phyloP scores from a whole-genome alignment of 2,113 vertebrate genomes.

The Capricornis sumatraensis region DNA sequence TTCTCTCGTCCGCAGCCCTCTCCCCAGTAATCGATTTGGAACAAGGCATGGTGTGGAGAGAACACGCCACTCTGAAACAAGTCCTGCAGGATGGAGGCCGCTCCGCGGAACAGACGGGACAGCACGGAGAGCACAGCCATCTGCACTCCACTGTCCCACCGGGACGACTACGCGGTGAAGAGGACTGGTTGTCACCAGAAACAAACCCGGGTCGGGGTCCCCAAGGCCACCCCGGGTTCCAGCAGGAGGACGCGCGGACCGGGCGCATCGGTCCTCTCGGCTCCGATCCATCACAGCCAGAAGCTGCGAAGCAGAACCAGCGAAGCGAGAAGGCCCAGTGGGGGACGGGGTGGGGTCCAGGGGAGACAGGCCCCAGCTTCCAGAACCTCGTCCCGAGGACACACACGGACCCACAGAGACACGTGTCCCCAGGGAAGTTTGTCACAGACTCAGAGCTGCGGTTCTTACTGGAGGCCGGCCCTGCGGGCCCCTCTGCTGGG shows the following conservation, averaged over 20 bases:
- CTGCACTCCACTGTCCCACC: accelerated
- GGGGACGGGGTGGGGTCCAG: accelerated
- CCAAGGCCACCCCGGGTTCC: neutral
- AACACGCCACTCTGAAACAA: neutral
- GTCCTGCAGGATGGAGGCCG: neutral
- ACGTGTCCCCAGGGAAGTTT: neutral
- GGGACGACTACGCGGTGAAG: too few relatives aligned
- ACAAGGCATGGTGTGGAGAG: neutral
- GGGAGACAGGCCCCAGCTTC: neutral
- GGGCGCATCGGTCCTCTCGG: neutral
- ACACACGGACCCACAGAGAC: neutral
- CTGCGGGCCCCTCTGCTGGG: neutral
- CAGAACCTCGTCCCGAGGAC: neutral
- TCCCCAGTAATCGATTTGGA: neutral
- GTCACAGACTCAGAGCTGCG: neutral
- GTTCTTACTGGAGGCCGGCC: neutral
- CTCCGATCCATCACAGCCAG: accelerated
- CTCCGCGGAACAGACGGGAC: neutral
- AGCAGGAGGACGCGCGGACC: neutral
- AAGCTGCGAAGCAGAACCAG: too few relatives aligned
- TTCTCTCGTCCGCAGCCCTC: neutral
- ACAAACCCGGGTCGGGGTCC: neutral
- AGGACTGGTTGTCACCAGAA: neutral
- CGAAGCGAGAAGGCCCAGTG: accelerated
- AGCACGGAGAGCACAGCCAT: neutral